A percentile compares a stretch with the other conserved stretches of the same genome.
Evolutionary conservation across 2,888 invertebrate species (phyloP).

Genomic region (Entomobrya proxima): DNA sequence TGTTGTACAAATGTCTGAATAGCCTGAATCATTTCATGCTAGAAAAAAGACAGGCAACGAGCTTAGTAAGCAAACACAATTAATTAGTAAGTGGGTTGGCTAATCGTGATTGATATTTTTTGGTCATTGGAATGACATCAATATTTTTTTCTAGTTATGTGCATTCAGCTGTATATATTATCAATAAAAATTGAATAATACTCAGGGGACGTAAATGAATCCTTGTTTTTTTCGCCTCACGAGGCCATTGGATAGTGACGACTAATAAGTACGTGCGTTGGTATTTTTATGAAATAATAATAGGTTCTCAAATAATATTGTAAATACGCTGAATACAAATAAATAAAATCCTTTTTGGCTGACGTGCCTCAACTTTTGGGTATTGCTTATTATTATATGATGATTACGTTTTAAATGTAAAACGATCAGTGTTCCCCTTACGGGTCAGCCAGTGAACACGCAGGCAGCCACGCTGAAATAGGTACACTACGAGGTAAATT

Average conservation of each 20-base stretch:
- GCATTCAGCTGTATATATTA: no score
- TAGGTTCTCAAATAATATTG: background rate
- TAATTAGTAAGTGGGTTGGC: no score
- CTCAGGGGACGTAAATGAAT: background rate
- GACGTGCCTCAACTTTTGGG: background rate
- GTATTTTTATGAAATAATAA: constrained; percentile 28
- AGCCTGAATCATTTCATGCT: no score
- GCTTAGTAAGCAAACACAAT: no score
- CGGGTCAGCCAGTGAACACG: background rate
- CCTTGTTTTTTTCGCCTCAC: constrained; percentile 9
- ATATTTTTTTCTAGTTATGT: no score
- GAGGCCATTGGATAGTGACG: background rate
- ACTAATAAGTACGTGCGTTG: no score
- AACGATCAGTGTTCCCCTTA: background rate
- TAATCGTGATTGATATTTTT: no score
- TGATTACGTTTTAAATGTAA: background rate
- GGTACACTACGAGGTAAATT: no score
- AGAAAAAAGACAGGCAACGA: no score
- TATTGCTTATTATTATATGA: background rate
- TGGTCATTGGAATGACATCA: no score
- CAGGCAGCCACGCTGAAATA: background rate
- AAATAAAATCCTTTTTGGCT: constrained; percentile 6
- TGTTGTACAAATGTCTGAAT: no score
- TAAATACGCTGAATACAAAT: background rate
- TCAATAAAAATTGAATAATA: no score